Conservation (phyloP, 2,888 invertebrate genomes). For the Tachystola acroxantha region DNA sequence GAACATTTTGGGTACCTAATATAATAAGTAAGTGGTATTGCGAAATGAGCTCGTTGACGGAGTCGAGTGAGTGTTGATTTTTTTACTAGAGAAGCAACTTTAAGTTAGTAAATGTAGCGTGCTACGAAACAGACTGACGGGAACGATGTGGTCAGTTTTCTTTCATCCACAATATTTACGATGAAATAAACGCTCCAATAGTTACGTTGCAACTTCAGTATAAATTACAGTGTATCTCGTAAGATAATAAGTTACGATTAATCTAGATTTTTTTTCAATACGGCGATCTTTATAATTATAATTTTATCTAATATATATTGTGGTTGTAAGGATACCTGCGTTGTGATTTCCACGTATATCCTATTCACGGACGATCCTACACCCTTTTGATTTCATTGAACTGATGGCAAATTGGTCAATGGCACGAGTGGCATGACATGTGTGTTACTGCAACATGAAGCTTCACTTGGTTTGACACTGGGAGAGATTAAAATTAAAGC, state of each 20-base stretch:
- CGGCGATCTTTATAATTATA: slow-evolving; percentile 79
- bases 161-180: slow-evolving; percentile 77
- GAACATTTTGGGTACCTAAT: slow-evolving; percentile 74
- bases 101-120: slow-evolving; percentile 73
- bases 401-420: slow-evolving; percentile 32
- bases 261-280: slow-evolving; percentile 79
- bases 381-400: slow-evolving; percentile 35
- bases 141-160: slow-evolving; percentile 70
- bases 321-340: slow-evolving; percentile 82
- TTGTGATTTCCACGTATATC: slow-evolving; percentile 72
- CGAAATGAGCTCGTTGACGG: slow-evolving; percentile 70
- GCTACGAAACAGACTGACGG: slow-evolving; percentile 69
- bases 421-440: slow-evolving; percentile 56
- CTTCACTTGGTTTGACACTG: slow-evolving; percentile 63
- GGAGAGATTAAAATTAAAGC: slow-evolving; percentile 68
- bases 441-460: slow-evolving; percentile 64
- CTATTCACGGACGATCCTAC: slow-evolving; percentile 51
- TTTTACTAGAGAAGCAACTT: slow-evolving; percentile 63
- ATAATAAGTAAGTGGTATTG: slow-evolving; percentile 70
- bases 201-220: slow-evolving; percentile 66
- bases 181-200: slow-evolving; percentile 67
- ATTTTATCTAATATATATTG: slow-evolving; percentile 84
- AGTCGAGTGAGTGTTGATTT: slow-evolving; percentile 71
- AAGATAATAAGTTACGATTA: slow-evolving; percentile 75
- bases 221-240: slow-evolving; percentile 78